phyloP scores from a whole-genome alignment of 2,113 vertebrate genomes.

The Microtus richardsoni region DNA sequence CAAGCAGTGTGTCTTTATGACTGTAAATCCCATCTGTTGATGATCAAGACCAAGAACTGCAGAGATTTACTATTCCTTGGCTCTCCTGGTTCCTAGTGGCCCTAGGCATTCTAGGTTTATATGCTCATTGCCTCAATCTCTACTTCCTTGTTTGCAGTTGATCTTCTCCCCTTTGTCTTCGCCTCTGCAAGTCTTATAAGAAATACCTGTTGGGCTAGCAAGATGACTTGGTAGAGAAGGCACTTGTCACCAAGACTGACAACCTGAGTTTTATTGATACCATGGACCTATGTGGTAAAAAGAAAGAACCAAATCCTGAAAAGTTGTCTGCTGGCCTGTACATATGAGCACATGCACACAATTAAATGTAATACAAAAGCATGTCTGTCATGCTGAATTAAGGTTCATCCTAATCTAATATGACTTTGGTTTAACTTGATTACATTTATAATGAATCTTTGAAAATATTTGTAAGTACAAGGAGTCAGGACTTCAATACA shows the following conservation, averaged over 20 bases:
- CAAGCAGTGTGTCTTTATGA: background rate
- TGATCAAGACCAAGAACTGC: background rate
- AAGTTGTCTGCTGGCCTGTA: background rate
- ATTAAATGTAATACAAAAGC: background rate
- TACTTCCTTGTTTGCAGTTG: background rate
- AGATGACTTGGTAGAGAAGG: background rate
- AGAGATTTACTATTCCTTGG: background rate
- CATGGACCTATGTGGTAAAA: background rate
- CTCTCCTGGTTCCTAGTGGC: background rate
- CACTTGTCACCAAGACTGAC: background rate
- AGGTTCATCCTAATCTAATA: background rate
- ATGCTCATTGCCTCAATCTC: background rate
- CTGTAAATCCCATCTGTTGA: background rate
- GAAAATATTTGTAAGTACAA: background rate
- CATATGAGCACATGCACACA: background rate
- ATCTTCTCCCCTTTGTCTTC: background rate
- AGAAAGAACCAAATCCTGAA: background rate
- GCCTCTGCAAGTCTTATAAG: background rate
- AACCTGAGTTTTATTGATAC: background rate
- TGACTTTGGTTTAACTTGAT: conserved; percentile 15
- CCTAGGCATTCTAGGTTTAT: background rate
- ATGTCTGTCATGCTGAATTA: background rate
- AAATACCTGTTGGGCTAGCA: background rate
- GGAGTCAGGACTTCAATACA: background rate
- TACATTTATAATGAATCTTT: conserved; percentile 30